A percentile compares a stretch with the other conserved stretches of the same genome.
These are phyloP conservation scores for Lycophotia porphyrea DNA, from an alignment of 2,888 invertebrate species.

Conservation along the genomic window DNA sequence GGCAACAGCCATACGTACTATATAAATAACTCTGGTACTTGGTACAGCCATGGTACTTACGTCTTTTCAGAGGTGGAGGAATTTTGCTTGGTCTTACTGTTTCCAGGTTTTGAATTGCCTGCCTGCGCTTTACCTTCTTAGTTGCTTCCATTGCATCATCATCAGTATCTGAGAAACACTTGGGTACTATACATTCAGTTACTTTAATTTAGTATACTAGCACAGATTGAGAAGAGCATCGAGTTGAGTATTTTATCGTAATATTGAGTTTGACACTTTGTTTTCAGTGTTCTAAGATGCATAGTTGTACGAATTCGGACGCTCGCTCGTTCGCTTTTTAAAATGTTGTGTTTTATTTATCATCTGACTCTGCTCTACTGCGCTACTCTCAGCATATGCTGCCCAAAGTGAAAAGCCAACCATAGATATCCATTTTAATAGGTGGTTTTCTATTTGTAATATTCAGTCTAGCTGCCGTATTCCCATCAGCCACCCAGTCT, in stretches of 20 bases:
- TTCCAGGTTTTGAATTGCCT: constrained; percentile 16
- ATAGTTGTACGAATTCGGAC: constrained; percentile 1
- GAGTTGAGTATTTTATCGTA: neutral
- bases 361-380: neutral
- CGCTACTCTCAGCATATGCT: neutral
- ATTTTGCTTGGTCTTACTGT: constrained; percentile 8
- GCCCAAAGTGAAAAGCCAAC: neutral
- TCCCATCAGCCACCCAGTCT: neutral
- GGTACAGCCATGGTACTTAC: constrained; percentile 37
- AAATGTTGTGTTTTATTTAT: neutral
- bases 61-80: constrained; percentile 39
- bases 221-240: neutral
- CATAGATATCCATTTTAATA: neutral
- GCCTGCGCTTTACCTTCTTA: constrained; percentile 30
- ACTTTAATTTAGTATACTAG: neutral
- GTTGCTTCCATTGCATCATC: constrained; percentile 8
- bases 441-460: too few species aligned
- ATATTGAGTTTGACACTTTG: neutral
- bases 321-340: neutral
- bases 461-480: neutral
- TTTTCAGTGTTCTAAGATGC: neutral
- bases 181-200: neutral
- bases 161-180: constrained; percentile 31
- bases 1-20: neutral
- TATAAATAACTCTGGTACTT: neutral